Evolutionary conservation across 2,113 vertebrate species (phyloP).

Genomic region (Formicarius rufipectus): DNA sequence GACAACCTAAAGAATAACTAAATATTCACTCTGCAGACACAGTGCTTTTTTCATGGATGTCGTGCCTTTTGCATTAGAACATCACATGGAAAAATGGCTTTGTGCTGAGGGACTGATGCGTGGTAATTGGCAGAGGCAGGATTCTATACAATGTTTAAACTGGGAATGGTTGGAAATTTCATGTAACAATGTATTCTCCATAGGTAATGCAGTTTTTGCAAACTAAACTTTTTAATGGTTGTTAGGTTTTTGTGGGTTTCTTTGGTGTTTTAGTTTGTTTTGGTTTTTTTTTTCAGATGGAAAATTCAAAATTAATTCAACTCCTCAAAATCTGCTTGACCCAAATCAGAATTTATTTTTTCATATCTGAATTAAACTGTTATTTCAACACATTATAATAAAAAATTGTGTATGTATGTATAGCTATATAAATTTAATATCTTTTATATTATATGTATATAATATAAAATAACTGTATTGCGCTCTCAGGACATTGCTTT

Average conservation of each 20-base stretch:
- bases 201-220: not conserved
- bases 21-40: conserved; percentile 50
- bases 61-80: conserved; percentile 61
- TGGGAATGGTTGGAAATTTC: not conserved
- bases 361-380: not conserved
- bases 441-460: not conserved
- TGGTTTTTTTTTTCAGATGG: not conserved
- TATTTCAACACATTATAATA: not conserved
- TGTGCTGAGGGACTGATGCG: conserved; percentile 40
- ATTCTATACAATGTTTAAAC: not conserved
- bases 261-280: too few relatives aligned
- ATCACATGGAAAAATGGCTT: conserved; percentile 9
- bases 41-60: conserved; percentile 21
- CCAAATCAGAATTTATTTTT: not conserved
- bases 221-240: not conserved
- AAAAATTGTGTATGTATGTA: not conserved
- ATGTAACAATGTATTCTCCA: not conserved
- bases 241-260: not conserved
- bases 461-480: not conserved
- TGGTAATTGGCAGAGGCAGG: conserved; percentile 1
- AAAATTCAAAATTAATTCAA: not conserved
- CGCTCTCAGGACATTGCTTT: not conserved
- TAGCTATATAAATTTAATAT: not conserved
- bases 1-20: conserved; percentile 67
- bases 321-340: not conserved